Base-by-base conservation (phyloP, 2,888 invertebrate genomes). In the Philereme vetulata region DNA sequence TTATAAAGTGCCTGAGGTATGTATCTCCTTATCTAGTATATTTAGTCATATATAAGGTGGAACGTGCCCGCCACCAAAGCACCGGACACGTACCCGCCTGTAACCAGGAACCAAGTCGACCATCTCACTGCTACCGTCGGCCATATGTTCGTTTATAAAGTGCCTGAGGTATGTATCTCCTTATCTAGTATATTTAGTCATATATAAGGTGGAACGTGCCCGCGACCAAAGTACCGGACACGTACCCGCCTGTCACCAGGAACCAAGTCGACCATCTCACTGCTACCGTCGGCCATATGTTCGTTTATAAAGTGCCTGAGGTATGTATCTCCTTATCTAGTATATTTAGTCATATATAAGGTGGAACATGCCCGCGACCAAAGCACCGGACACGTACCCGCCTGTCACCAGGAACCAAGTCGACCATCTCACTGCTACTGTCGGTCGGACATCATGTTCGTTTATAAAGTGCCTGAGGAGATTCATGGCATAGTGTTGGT, bases 191-290 rank as follows among this genome's bases (percentile, higher is more conserved):
- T 2, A 21, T 21, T 21, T 21, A 21, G 21, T 21, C 21, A 1
- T 21, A 21, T 21, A n/a, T n/a, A n/a, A n/a, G n/a, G n/a, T n/a
- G 60, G 6, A 56, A 89, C 86, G 49, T 84, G 87, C 5, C 91
- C 60, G 90, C 92, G 62, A 91, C 94, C 48, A 87, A 88, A 34
- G 90, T 94, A 4, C 93, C 94, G 42, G 93, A 93, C 74, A 97
- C 97, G 68, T 94, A 93, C 77, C 94, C 95, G 57, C 97, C 98
- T 4, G 93, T 95, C 73, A 93, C 97, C 4, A 93, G 97, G 64
- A 98, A 97, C 89, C 96, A 96, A 77, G 96, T 98, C 34, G 97
- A 97, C 89, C 95, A 95, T 63, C 93, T 98, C 57, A 95, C 96
- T 64, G 97, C 97, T 46, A 95, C 95, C 3, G 95, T 95, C 10